Percentiles rank a stretch among this genome's conserved stretches.
Conservation (phyloP, 2,888 invertebrate species). For the Trimorus sp. region DNA sequence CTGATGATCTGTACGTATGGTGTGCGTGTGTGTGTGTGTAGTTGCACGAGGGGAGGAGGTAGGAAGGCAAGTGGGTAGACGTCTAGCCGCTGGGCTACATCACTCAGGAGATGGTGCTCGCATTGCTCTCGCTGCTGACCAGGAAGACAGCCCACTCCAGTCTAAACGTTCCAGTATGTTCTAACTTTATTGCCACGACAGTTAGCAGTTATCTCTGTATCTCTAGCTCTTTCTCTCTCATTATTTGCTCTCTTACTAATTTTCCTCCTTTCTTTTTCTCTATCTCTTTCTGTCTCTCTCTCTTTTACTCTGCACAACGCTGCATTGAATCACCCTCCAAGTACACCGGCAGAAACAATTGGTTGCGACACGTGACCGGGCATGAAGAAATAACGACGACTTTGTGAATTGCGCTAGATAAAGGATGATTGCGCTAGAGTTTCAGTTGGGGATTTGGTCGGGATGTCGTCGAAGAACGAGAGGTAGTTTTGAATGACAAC, state of each 20-base stretch:
- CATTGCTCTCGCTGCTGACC: slow-evolving; percentile 84
- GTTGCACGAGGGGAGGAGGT: slow-evolving; percentile 81
- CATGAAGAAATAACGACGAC: no score
- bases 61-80: slow-evolving; percentile 82
- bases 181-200: slow-evolving; percentile 70
- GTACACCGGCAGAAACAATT: no score
- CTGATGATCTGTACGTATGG: slow-evolving; percentile 62
- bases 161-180: slow-evolving; percentile 92
- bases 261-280: no score
- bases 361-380: no score
- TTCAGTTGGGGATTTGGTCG: no score
- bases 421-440: no score
- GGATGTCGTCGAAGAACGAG: no score
- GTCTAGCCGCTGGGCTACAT: slow-evolving; percentile 83
- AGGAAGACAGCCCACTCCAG: slow-evolving; percentile 92
- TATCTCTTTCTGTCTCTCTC: no score
- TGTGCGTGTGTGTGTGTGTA: slow-evolving; percentile 76
- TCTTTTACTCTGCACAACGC: no score
- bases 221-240: slow-evolving; percentile 39
- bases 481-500: no score
- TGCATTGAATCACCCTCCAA: no score
- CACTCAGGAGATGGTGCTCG: slow-evolving; percentile 83
- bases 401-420: no score
- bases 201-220: slow-evolving; percentile 49
- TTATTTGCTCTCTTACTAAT: background rate